A percentile compares a stretch with the other conserved stretches of the same genome.
Evolutionary conservation across 1,140 invertebrate species (phyloP).

Genomic region (Heliconius hewitsoni): DNA sequence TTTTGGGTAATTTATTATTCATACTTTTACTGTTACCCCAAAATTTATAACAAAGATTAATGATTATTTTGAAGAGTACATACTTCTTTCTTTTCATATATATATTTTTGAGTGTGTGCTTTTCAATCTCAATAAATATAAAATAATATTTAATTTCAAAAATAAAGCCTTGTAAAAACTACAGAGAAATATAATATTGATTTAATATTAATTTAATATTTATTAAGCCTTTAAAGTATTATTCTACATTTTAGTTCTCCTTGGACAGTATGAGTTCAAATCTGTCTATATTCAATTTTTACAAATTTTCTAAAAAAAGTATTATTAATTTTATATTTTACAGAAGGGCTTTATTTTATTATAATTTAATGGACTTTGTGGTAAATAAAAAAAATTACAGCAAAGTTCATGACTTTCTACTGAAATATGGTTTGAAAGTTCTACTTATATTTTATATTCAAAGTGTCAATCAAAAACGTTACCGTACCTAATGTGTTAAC

Average conservation of each 20-base stretch:
- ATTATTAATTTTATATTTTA: too few species aligned
- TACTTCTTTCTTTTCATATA: neutral
- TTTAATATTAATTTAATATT: neutral
- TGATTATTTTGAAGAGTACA: conserved; percentile 10
- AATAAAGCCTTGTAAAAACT: neutral
- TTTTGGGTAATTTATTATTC: conserved; percentile 4
- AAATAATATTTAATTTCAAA: neutral
- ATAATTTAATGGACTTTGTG: neutral
- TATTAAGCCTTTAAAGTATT: too few species aligned
- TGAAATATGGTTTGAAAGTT: conserved; percentile 12
- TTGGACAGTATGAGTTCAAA: too few species aligned
- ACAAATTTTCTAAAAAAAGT: too few species aligned
- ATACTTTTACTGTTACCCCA: conserved; percentile 4
- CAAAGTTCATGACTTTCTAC: conserved; percentile 10
- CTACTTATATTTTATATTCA: conserved; percentile 53
- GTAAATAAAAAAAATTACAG: neutral
- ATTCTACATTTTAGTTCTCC: too few species aligned
- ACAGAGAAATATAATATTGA: neutral
- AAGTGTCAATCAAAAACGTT: conserved; percentile 76
- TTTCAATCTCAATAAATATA: neutral
- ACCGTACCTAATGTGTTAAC: conserved; percentile 63
- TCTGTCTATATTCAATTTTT: too few species aligned
- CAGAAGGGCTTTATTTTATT: neutral
- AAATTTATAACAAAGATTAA: neutral
- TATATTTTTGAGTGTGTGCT: neutral